Evolutionary conservation across 1,140 invertebrate genomes (phyloP).

Genomic region (Drosophila parabipectinata): DNA sequence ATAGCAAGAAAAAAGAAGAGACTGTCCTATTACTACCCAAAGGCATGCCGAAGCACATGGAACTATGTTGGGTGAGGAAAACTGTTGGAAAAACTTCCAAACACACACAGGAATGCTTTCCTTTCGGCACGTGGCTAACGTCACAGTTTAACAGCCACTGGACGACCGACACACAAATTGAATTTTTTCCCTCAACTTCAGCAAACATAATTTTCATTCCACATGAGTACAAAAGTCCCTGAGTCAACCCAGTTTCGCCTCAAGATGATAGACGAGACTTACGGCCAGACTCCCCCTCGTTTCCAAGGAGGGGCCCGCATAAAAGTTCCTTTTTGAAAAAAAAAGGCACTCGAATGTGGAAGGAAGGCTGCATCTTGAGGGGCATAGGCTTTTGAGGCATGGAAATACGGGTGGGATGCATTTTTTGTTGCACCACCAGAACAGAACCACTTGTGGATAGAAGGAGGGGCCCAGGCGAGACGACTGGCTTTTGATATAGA

Average conservation of each 20-base stretch:
- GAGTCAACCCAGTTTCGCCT: conserved; percentile 66
- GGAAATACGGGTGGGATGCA: conserved; percentile 39
- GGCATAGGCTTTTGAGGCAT: conserved; percentile 6
- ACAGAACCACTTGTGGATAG: conserved; percentile 35
- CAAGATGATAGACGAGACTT: conserved; percentile 33
- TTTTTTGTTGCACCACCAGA: conserved; percentile 38
- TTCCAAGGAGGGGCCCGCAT: conserved; percentile 25
- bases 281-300: conserved; percentile 18
- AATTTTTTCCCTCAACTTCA: conserved; percentile 53
- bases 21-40: conserved; percentile 4
- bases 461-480: conserved; percentile 1
- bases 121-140: conserved; percentile 25
- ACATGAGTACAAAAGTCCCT: conserved; percentile 30
- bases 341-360: conserved; percentile 48
- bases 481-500: conserved; percentile 49
- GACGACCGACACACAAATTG: conserved; percentile 43
- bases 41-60: conserved; percentile 11
- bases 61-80: conserved; percentile 29
- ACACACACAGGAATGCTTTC: conserved; percentile 15
- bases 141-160: conserved; percentile 44
- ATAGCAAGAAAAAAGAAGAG: background rate
- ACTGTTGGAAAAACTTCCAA: conserved; percentile 7
- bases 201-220: conserved; percentile 64
- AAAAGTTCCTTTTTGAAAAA: conserved; percentile 31
- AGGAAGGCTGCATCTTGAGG: conserved; percentile 38